phyloP scores from a whole-genome alignment of 2,888 invertebrate genomes.

The Bellardia bayeri region DNA sequence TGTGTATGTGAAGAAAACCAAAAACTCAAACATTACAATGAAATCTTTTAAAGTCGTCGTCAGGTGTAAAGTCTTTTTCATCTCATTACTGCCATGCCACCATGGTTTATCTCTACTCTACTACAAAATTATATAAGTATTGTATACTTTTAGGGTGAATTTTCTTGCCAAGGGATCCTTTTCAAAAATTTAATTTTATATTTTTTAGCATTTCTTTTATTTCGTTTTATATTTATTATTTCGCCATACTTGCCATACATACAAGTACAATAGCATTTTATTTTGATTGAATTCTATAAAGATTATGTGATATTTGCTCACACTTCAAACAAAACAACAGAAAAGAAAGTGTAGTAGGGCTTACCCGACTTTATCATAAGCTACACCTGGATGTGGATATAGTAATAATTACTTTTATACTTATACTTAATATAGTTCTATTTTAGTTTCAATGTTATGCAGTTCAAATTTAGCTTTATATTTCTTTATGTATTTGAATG shows the following conservation, averaged over 20 bases:
- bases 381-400: too few relatives aligned
- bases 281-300: conserved; percentile 41
- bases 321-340: neutral
- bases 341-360: neutral
- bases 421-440: too few relatives aligned
- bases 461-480: too few relatives aligned
- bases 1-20: neutral
- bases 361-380: too few relatives aligned
- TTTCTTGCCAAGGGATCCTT: neutral
- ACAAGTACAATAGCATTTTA: conserved; percentile 1
- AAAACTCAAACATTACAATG: neutral
- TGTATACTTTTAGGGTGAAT: neutral
- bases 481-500: too few relatives aligned
- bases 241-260: neutral
- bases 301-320: conserved; percentile 27
- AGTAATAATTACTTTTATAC: too few relatives aligned
- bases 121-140: neutral
- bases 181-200: neutral
- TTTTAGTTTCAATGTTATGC: too few relatives aligned
- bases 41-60: conserved; percentile 3
- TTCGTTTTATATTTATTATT: neutral
- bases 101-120: neutral
- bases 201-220: neutral
- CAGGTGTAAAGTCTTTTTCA: conserved; percentile 10
- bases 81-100: neutral